Evolutionary conservation across 2,888 invertebrate species (phyloP), one percentile per base, ranked within the genome.

Genomic region (Oxycera nigricornis): DNA sequence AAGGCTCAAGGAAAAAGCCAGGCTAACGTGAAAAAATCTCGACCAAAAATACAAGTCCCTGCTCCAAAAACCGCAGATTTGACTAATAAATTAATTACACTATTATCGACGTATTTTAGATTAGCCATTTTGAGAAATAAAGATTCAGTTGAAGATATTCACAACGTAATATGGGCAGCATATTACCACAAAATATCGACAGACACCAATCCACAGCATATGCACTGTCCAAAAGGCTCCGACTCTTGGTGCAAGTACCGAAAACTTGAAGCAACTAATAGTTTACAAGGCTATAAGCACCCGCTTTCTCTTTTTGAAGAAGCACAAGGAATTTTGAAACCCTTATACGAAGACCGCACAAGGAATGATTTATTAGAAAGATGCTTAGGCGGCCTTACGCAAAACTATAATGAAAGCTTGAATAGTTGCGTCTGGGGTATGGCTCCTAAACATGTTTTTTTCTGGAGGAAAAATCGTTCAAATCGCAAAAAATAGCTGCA

Each of bases 111-210:
- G 4, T 55, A 55, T 24, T 55, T 9, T 55, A 24, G 55, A 55
- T 4, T 55, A 14, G 46, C 22, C 4, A 24, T 55, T 55, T 3
- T 55, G 7, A 2, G 55, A 24, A 55, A 55, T 24, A 55, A 55
- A 55, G 24, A 55, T 55, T 55, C 55, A 20, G 4, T 55, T 4
- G 22, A 55, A 55, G 1, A 55, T 55, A 1, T 22, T 4, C 55
- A 24, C 24, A 55, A 55, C 6, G 55, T 2, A 4, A 22, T 55
- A 2, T 55, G 55, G 55, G 55, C 55, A 55, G 1, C 22, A 9
- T 55, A 22, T 55, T 55, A 55, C 14, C 20, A 55, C 20, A 55
- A 55, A 55, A 55, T 55, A 24, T 55, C 55, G 55, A 55, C 55
- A 9, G 55, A 55, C 24, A 24, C 2, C 3, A 55, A 20, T 20